phyloP scores from a whole-genome alignment of 2,888 invertebrate genomes.

The Mystacides longicornis region DNA sequence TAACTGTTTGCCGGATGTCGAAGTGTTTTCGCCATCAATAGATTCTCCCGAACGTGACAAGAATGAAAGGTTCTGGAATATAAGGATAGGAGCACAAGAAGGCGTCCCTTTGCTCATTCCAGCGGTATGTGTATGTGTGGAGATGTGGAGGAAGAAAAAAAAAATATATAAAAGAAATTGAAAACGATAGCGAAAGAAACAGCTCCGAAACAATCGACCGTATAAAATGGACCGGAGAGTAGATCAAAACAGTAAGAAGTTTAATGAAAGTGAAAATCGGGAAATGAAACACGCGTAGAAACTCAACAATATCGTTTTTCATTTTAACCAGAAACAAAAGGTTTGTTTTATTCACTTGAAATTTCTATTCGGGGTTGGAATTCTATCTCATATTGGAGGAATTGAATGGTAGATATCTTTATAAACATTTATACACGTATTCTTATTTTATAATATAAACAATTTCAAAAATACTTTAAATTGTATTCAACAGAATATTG shows the following conservation, averaged over 20 bases:
- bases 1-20: conserved; percentile 1
- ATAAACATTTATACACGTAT: too few relatives aligned
- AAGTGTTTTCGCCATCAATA: background rate
- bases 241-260: conserved; percentile 3
- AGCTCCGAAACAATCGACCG: conserved; percentile 15
- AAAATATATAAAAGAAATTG: conserved; percentile 17
- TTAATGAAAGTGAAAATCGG: conserved; percentile 1
- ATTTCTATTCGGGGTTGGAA: too few relatives aligned
- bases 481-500: too few relatives aligned
- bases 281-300: background rate
- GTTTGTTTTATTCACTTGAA: too few relatives aligned
- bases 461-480: too few relatives aligned
- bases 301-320: too few relatives aligned
- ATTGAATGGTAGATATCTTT: too few relatives aligned
- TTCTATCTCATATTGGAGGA: too few relatives aligned
- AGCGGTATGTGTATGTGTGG: background rate
- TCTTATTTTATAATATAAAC: too few relatives aligned
- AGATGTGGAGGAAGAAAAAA: conserved; percentile 1
- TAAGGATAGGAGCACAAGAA: background rate
- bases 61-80: too few relatives aligned
- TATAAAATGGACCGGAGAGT: conserved; percentile 9
- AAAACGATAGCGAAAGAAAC: conserved; percentile 11
- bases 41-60: conserved; percentile 6
- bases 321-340: too few relatives aligned
- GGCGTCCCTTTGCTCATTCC: background rate